Percentiles rank a stretch among this genome's conserved stretches.
Evolutionary conservation across 2,888 invertebrate species (phyloP).

Genomic region (Eurois occulta): DNA sequence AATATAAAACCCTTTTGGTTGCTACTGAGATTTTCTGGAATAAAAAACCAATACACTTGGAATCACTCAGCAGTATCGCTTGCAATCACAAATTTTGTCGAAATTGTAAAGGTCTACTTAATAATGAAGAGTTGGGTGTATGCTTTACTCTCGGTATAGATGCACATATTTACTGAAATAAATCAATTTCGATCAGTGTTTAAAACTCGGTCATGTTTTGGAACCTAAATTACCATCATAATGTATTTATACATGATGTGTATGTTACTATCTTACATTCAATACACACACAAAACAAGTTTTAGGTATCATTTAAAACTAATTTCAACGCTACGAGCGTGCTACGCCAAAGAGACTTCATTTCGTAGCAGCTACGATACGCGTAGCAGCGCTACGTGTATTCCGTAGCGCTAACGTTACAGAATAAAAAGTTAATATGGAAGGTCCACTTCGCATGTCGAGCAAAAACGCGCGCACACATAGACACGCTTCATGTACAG

Average conservation of each 20-base stretch:
- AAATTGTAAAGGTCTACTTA: too few species aligned
- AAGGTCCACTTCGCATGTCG: fast-evolving
- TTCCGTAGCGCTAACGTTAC: conserved; percentile 21
- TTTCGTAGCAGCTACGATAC: conserved; percentile 50
- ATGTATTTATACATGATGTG: neutral
- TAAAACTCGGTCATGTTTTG: neutral
- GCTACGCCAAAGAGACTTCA: conserved; percentile 54
- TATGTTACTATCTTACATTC: neutral
- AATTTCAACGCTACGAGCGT: conserved; percentile 36
- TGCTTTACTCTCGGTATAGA: too few species aligned
- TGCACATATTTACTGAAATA: neutral
- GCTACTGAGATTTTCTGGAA: too few species aligned
- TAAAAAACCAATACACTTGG: too few species aligned
- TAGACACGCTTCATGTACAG: too few species aligned
- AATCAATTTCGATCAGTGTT: neutral
- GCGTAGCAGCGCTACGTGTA: conserved; percentile 51
- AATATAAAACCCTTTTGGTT: too few species aligned
- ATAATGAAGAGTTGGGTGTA: too few species aligned
- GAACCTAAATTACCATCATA: neutral
- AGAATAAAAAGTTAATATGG: neutral
- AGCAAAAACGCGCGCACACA: neutral
- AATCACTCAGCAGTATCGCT: too few species aligned
- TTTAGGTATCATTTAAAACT: conserved; percentile 37
- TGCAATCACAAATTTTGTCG: too few species aligned
- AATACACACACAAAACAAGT: neutral